phyloP scores from a whole-genome alignment of 2,888 invertebrate genomes.

The Tenthredo mesomela region DNA sequence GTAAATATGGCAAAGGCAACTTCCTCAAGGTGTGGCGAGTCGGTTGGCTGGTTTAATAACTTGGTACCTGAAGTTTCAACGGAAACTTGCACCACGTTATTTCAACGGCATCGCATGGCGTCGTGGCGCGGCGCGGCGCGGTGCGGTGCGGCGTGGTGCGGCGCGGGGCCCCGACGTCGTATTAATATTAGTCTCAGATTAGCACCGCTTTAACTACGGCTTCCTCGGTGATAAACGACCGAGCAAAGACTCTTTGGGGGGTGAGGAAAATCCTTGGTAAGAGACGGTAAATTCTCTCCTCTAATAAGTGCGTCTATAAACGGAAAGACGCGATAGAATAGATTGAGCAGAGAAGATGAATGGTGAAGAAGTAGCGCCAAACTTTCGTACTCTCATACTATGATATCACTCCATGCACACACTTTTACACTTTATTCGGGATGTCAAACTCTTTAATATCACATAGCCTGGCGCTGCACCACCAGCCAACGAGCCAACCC shows the following conservation, averaged over 20 bases:
- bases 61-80: constrained; percentile 44
- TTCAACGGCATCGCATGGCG: not conserved
- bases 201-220: constrained; percentile 47
- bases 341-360: constrained; percentile 45
- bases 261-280: constrained; percentile 20
- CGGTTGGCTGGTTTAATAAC: constrained; percentile 47
- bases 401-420: not conserved
- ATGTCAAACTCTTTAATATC: constrained; percentile 45
- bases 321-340: constrained; percentile 38
- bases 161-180: constrained; percentile 37
- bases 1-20: not conserved
- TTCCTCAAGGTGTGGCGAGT: constrained; percentile 6
- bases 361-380: not conserved
- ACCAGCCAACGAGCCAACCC: not conserved
- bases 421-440: not conserved
- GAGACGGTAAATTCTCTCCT: constrained; percentile 34
- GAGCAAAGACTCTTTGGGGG: constrained; percentile 41
- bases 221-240: constrained; percentile 51
- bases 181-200: constrained; percentile 52
- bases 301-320: constrained; percentile 44
- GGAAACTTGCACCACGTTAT: constrained; percentile 46
- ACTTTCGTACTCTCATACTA: not conserved
- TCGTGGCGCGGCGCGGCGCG: not conserved
- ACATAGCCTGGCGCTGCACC: not conserved
- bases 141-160: not conserved